Conservation (phyloP, 2,888 invertebrate species). For the Patella ulyssiponensis region DNA sequence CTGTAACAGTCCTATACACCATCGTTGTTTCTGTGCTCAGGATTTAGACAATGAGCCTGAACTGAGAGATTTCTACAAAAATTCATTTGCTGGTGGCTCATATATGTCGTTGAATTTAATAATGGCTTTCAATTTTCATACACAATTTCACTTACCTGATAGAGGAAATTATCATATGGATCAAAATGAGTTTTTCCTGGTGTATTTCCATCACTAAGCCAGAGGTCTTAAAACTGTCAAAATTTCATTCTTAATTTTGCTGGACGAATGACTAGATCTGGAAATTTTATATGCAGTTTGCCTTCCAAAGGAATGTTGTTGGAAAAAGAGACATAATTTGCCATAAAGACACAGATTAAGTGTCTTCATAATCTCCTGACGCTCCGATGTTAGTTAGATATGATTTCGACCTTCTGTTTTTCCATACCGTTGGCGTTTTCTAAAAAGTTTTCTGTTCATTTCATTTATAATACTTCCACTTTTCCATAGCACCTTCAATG, state of each 20-base stretch:
- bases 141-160: constrained; percentile 57
- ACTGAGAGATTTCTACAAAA: neutral
- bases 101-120: no score
- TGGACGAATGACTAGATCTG: no score
- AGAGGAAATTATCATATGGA: constrained; percentile 69
- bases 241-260: no score
- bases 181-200: constrained; percentile 71
- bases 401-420: constrained; percentile 57
- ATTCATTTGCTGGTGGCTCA: no score
- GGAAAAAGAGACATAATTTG: constrained; percentile 50
- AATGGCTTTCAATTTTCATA: no score
- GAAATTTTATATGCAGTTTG: no score
- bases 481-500: constrained; percentile 50
- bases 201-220: constrained; percentile 71
- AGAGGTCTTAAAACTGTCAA: no score
- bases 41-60: neutral
- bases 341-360: constrained; percentile 62
- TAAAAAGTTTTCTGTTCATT: constrained; percentile 58
- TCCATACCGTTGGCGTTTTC: constrained; percentile 52
- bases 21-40: no score
- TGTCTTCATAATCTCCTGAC: constrained; percentile 68
- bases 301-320: constrained; percentile 59
- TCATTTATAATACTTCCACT: constrained; percentile 66
- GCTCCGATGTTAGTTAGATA: constrained; percentile 64
- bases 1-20: no score